Percentiles rank a stretch among this genome's conserved stretches.
Conservation (phyloP, 1,140 invertebrate genomes). For the Ericerus pela region DNA sequence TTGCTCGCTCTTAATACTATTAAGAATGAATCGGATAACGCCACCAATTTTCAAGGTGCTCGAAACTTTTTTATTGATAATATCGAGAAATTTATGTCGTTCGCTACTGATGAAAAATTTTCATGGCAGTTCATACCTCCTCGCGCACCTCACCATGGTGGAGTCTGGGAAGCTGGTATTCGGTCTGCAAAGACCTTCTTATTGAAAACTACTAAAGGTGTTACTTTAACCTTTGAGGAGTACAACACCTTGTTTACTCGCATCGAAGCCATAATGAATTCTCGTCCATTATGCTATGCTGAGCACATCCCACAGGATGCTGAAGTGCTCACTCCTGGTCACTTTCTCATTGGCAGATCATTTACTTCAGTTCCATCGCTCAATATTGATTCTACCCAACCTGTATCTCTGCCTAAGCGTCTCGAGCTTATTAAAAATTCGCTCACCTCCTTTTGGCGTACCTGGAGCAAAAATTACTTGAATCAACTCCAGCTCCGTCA, state of each 20-base stretch:
- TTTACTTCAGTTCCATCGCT: constrained; percentile 12
- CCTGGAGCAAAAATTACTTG: constrained; percentile 25
- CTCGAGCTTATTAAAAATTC: constrained; percentile 20
- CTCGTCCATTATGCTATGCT: constrained; percentile 21
- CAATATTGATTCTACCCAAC: constrained; percentile 4
- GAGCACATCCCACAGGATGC: too few species aligned
- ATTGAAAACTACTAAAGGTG: constrained; percentile 13
- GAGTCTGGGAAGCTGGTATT: constrained; percentile 25
- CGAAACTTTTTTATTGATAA: too few species aligned
- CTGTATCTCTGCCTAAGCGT: constrained; percentile 16
- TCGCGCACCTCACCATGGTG: constrained; percentile 11
- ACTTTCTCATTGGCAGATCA: constrained; percentile 24
- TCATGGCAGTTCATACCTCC: constrained; percentile 2
- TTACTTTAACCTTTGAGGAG: constrained; percentile 25
- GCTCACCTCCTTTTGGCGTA: constrained; percentile 22
- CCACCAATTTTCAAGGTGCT: constrained; percentile 17
- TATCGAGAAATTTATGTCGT: not conserved
- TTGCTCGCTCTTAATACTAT: too few species aligned
- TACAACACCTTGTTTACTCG: constrained; percentile 24
- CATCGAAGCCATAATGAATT: constrained; percentile 27
- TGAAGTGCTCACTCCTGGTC: constrained; percentile 24
- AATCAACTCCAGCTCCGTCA: too few species aligned
- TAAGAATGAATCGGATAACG: constrained; percentile 31
- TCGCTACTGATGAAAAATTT: not conserved
- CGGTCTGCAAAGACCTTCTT: constrained; percentile 21